Conservation (phyloP, 2,113 vertebrate species). For the Actenoides lindsayi region DNA sequence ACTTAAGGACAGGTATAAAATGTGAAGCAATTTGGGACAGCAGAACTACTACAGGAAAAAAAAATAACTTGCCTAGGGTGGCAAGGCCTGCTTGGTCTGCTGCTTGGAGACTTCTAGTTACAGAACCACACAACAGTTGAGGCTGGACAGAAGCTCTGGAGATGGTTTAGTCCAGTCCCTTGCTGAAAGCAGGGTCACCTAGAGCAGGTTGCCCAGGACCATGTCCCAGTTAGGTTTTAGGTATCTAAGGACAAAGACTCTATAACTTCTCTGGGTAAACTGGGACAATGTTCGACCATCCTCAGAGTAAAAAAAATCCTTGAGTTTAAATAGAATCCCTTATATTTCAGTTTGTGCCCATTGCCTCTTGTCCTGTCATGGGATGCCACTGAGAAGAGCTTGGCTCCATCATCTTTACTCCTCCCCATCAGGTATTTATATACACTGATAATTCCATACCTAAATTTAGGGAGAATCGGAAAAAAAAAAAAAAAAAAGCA, state of each 20-base stretch:
- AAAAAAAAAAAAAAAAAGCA: too few species aligned
- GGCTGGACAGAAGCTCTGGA: not conserved
- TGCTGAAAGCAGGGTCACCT: not conserved
- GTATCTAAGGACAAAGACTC: not conserved
- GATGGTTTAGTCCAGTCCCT: not conserved
- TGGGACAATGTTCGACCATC: not conserved
- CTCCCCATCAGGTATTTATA: rapidly evolving
- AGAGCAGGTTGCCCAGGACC: not conserved
- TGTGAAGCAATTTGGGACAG: not conserved
- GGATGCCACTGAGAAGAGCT: not conserved
- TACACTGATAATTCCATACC: not conserved
- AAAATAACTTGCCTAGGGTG: not conserved
- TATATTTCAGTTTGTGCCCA: not conserved
- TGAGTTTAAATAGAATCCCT: not conserved
- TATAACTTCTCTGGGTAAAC: not conserved
- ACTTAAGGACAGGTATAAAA: not conserved
- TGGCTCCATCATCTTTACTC: not conserved
- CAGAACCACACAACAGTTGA: not conserved
- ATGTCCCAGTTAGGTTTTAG: not conserved
- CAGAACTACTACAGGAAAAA: not conserved
- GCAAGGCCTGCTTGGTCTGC: not conserved
- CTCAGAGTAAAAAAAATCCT: not conserved
- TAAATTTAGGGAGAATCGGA: not conserved
- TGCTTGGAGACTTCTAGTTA: not conserved
- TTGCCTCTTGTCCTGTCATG: not conserved